These are phyloP conservation scores for Lepilemur ruficaudatus DNA, from an alignment of 2,797 vertebrate species.

Conservation along the genomic window DNA sequence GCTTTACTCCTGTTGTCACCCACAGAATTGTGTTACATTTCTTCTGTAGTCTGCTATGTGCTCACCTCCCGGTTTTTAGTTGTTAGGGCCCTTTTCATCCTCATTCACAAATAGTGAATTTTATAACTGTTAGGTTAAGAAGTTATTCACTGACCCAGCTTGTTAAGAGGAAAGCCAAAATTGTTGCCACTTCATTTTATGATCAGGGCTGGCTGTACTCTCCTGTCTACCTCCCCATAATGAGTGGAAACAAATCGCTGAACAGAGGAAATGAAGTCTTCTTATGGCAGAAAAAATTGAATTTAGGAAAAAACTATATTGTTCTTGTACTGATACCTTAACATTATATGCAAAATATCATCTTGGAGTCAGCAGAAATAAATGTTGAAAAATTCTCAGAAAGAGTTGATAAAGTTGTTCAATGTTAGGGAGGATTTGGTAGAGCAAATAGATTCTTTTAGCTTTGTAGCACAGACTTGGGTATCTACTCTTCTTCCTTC, in stretches of 20 bases:
- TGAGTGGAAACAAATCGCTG: neutral
- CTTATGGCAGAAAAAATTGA: neutral
- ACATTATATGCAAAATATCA: neutral
- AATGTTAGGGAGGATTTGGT: neutral
- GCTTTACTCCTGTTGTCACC: neutral
- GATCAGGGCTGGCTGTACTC: neutral
- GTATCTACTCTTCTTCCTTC: neutral
- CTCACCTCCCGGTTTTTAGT: slow-evolving; percentile 12
- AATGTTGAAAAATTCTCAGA: neutral
- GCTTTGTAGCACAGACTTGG: neutral
- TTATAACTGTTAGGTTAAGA: neutral
- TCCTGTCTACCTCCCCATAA: neutral
- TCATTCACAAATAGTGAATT: slow-evolving; percentile 27
- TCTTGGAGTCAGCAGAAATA: neutral
- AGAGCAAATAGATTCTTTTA: neutral
- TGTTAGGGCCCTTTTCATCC: neutral
- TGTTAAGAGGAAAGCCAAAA: neutral
- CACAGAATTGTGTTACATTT: neutral
- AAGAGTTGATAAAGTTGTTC: neutral
- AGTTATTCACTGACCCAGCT: neutral
- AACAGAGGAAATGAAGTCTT: neutral
- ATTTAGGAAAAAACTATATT: neutral
- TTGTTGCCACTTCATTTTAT: neutral
- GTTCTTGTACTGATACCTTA: neutral
- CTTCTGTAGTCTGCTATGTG: neutral